Percentiles rank a stretch among this genome's conserved stretches.
Conservation (phyloP, 2,797 vertebrate species). For the Lepidocolaptes lacrymiger region DNA sequence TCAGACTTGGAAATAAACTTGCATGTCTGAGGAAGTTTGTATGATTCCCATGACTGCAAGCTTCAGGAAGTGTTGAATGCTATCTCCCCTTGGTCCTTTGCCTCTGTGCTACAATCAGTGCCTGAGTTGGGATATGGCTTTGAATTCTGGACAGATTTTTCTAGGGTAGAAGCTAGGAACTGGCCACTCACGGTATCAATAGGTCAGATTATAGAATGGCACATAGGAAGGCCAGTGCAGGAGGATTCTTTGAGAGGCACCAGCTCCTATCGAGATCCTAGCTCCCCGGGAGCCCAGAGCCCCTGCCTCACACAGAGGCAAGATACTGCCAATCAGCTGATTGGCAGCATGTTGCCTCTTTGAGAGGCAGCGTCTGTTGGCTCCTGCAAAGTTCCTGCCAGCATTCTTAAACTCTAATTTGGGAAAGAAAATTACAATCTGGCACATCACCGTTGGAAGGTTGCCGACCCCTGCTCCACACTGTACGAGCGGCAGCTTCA, state of each 20-base stretch:
- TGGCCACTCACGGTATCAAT: not conserved
- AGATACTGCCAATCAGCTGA: constrained; percentile 70
- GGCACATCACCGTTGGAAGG: constrained; percentile 66
- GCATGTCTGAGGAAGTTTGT: not conserved
- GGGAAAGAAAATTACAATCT: constrained; percentile 72
- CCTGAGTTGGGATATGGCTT: not conserved
- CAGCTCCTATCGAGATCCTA: not conserved
- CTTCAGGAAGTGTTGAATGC: not conserved
- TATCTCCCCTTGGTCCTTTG: not conserved
- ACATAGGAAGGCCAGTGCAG: not conserved
- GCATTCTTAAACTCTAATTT: constrained; percentile 73
- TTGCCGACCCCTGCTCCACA: constrained; percentile 66
- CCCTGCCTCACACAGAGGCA: constrained; percentile 53
- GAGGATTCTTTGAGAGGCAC: not conserved
- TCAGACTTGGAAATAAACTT: not conserved
- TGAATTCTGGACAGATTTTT: not conserved
- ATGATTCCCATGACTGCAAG: not conserved
- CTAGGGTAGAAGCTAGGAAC: not conserved
- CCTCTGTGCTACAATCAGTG: not conserved
- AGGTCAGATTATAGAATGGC: not conserved
- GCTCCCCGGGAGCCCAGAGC: constrained; percentile 18
- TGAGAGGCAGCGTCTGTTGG: constrained; percentile 71
- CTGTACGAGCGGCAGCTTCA: not conserved
- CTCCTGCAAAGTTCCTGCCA: constrained; percentile 69
- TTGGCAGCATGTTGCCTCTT: constrained; percentile 64